Conservation (phyloP, 1,140 invertebrate species). For the Drosophila miranda region DNA sequence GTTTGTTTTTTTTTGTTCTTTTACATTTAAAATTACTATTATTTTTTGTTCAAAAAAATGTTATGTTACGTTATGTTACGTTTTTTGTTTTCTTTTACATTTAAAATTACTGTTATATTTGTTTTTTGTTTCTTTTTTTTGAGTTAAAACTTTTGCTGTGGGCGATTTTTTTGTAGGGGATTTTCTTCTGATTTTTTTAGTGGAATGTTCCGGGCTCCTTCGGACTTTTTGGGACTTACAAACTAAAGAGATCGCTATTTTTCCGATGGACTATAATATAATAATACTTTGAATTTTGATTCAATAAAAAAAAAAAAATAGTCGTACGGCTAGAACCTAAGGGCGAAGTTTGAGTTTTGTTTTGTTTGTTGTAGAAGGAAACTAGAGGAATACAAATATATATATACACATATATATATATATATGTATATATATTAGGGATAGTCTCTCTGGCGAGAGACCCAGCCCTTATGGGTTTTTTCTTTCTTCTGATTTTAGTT, state of each 20-base stretch:
- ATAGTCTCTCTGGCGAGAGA: neutral
- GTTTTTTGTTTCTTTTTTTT: slow-evolving; percentile 26
- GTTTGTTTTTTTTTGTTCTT: slow-evolving; percentile 21
- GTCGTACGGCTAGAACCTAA: slow-evolving; percentile 57
- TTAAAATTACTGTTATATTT: slow-evolving; percentile 45
- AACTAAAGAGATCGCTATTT: slow-evolving; percentile 78
- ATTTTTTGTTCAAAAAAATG: slow-evolving; percentile 38
- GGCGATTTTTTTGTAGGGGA: slow-evolving; percentile 10
- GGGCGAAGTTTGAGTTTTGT: slow-evolving; percentile 39
- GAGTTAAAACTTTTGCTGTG: neutral
- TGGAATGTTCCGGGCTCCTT: slow-evolving; percentile 69
- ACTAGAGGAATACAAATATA: slow-evolving; percentile 40
- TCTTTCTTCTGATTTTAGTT: too few relatives aligned
- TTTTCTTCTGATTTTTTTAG: slow-evolving; percentile 23
- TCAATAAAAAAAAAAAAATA: slow-evolving; percentile 27
- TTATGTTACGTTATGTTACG: too few relatives aligned
- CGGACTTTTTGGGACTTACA: slow-evolving; percentile 45
- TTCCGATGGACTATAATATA: slow-evolving; percentile 73
- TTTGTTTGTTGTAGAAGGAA: slow-evolving; percentile 27
- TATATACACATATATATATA: slow-evolving; percentile 9
- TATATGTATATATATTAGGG: too few relatives aligned
- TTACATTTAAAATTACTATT: slow-evolving; percentile 43
- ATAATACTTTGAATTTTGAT: slow-evolving; percentile 69
- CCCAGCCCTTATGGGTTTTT: slow-evolving; percentile 8
- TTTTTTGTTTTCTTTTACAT: slow-evolving; percentile 32